Conservation (phyloP, 2,888 invertebrate species). For the Eristalis intricaria region DNA sequence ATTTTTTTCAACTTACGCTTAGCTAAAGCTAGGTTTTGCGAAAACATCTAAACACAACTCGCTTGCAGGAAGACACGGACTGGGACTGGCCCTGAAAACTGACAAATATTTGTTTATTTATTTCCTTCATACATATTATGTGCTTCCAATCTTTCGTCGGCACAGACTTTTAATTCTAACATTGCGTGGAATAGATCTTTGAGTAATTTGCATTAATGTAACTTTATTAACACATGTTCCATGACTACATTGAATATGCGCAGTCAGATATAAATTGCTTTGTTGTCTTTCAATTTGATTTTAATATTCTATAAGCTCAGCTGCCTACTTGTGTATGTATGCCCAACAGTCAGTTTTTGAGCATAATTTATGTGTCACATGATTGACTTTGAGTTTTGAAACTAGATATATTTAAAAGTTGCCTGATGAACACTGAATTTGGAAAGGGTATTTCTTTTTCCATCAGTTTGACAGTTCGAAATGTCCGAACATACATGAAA, state of each 20-base stretch:
- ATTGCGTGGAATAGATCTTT: neutral
- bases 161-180: neutral
- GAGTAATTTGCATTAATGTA: neutral
- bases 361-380: neutral
- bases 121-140: neutral
- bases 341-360: neutral
- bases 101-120: neutral
- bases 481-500: too few relatives aligned
- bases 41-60: neutral
- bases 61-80: neutral
- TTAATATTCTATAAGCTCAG: neutral
- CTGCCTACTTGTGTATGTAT: neutral
- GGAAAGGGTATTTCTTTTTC: too few relatives aligned
- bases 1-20: neutral
- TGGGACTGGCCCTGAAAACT: neutral
- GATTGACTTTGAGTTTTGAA: neutral
- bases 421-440: too few relatives aligned
- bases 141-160: neutral
- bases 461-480: too few relatives aligned
- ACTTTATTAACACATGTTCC: neutral
- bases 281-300: slow-evolving; percentile 1
- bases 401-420: neutral
- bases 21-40: neutral
- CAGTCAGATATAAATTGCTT: neutral
- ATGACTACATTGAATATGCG: neutral